phyloP scores from a whole-genome alignment of 2,888 invertebrate genomes.

The Hemithea aestivaria region DNA sequence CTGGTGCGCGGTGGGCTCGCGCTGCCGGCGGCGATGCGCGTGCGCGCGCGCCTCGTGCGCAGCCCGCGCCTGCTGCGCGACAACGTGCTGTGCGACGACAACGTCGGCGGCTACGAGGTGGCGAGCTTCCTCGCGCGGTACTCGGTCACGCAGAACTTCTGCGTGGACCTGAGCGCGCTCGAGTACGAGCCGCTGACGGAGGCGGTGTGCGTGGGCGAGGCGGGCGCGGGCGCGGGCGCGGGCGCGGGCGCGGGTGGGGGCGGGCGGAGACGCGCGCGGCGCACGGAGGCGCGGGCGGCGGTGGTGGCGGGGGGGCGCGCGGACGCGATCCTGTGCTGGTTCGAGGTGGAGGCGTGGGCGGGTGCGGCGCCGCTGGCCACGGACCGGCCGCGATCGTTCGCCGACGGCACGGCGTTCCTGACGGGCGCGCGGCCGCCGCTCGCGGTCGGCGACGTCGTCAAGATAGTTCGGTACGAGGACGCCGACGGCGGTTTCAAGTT shows the following conservation, averaged over 20 bases:
- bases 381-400: constrained; percentile 56
- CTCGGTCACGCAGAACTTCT: constrained; percentile 78
- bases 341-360: constrained; percentile 64
- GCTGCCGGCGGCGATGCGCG: constrained; percentile 70
- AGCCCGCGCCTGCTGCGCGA: constrained; percentile 79
- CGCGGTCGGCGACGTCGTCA: constrained; percentile 41
- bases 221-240: constrained; percentile 40
- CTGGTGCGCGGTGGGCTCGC: constrained; percentile 58
- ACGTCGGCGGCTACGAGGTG: constrained; percentile 75
- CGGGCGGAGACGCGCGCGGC: constrained; percentile 54
- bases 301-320: constrained; percentile 56
- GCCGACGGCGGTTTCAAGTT: constrained; percentile 55
- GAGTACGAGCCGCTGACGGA: constrained; percentile 60
- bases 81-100: constrained; percentile 77
- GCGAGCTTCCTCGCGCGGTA: constrained; percentile 79
- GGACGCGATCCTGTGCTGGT: constrained; percentile 79
- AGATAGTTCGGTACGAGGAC: constrained; percentile 50
- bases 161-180: constrained; percentile 63
- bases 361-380: constrained; percentile 59
- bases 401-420: constrained; percentile 70
- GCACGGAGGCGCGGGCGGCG: constrained; percentile 40
- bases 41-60: constrained; percentile 79
- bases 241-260: constrained; percentile 53
- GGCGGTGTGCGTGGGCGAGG: constrained; percentile 34
- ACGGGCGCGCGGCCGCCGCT: constrained; percentile 50